A percentile compares a stretch with the other conserved stretches of the same genome.
Conservation (phyloP, 2,797 vertebrate species). For the Erpetoichthys calabaricus region DNA sequence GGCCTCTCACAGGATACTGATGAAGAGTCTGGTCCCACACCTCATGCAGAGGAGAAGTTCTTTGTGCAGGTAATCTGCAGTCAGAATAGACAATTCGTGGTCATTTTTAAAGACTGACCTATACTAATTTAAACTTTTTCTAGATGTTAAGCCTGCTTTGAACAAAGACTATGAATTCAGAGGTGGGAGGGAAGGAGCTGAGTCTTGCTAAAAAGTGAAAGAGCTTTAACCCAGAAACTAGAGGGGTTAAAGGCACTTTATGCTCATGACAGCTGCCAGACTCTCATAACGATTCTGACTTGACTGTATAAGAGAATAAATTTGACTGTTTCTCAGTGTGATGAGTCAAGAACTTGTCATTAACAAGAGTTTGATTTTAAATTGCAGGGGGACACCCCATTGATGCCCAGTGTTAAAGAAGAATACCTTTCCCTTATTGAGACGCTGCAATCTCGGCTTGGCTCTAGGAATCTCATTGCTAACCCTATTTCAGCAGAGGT, state of each 20-base stretch:
- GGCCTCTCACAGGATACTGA: slow-evolving; percentile 34
- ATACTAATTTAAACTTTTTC: neutral
- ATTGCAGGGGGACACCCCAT: slow-evolving; percentile 37
- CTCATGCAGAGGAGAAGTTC: slow-evolving; percentile 32
- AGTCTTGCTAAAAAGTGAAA: neutral
- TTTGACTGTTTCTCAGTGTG: too few species aligned
- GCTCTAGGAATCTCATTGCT: neutral
- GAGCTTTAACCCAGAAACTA: too few species aligned
- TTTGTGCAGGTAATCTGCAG: slow-evolving; percentile 53
- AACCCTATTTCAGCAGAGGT: too few species aligned
- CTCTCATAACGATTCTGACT: too few species aligned
- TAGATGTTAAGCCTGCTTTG: neutral
- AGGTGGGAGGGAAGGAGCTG: neutral
- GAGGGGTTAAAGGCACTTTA: too few species aligned
- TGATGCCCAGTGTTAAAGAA: slow-evolving; percentile 41
- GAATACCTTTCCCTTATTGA: slow-evolving; percentile 44
- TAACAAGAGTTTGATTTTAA: slow-evolving; percentile 1
- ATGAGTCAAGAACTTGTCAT: neutral
- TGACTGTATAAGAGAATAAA: too few species aligned
- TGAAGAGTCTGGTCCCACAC: slow-evolving; percentile 11
- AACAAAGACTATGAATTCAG: neutral
- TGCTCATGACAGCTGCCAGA: too few species aligned
- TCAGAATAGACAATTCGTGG: neutral
- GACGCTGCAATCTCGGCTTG: slow-evolving; percentile 45
- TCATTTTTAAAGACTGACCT: neutral